Conservation (phyloP, 2,888 invertebrate species). For the Candidula unifasciata region DNA sequence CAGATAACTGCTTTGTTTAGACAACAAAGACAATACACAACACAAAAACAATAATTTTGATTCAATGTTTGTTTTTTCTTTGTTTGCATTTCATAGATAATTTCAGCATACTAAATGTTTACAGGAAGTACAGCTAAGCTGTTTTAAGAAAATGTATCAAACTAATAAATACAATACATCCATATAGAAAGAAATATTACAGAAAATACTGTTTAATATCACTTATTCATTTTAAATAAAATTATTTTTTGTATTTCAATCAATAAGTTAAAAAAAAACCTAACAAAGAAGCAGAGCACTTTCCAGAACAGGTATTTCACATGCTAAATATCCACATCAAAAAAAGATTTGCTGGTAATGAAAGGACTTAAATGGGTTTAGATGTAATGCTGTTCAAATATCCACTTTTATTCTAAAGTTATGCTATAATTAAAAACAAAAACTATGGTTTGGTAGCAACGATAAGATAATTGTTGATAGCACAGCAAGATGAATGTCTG, state of each 20-base stretch:
- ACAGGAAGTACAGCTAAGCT: background rate
- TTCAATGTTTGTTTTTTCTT: too few species aligned
- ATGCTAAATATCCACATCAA: too few species aligned
- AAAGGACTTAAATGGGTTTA: too few species aligned
- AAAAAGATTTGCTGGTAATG: too few species aligned
- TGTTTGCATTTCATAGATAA: too few species aligned
- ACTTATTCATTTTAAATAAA: background rate
- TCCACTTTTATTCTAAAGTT: too few species aligned
- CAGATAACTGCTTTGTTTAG: background rate
- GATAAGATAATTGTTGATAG: background rate
- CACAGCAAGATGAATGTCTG: background rate
- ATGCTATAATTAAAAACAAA: too few species aligned
- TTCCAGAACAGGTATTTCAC: background rate
- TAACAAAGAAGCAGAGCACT: slow-evolving; percentile 15
- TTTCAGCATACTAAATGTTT: too few species aligned
- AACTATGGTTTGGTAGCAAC: background rate
- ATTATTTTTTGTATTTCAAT: background rate
- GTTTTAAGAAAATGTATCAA: background rate
- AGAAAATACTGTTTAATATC: background rate
- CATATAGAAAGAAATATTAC: too few species aligned
- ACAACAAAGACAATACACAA: too few species aligned
- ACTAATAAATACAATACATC: background rate
- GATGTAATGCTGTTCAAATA: too few species aligned
- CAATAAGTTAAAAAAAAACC: background rate
- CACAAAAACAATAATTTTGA: too few species aligned